phyloP scores from a whole-genome alignment of 2,888 invertebrate species.

The Tetragonisca angustula region DNA sequence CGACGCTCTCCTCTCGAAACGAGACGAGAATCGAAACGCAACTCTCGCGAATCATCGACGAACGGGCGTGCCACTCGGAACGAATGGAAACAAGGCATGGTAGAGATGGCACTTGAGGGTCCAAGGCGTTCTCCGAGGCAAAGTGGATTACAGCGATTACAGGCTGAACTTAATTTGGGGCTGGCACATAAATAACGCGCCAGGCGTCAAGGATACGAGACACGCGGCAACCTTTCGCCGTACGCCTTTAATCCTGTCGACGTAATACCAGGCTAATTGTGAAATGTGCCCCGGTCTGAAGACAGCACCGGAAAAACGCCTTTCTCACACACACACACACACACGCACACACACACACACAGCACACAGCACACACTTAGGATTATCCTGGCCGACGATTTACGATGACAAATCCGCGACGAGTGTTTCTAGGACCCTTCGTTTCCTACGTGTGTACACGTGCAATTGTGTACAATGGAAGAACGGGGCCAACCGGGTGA shows the following conservation, averaged over 20 bases:
- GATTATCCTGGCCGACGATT: conserved; percentile 53
- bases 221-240: conserved; percentile 58
- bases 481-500: conserved; percentile 7
- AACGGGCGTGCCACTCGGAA: background rate
- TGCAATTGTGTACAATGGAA: background rate
- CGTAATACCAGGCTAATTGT: conserved; percentile 62
- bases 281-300: conserved; percentile 52
- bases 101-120: conserved; percentile 54
- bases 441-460: background rate
- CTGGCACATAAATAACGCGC: conserved; percentile 69
- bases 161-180: conserved; percentile 67
- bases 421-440: conserved; percentile 33
- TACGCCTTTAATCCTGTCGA: conserved; percentile 62
- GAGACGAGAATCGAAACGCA: too few species aligned
- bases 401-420: conserved; percentile 60
- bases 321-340: background rate
- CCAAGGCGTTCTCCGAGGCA: conserved; percentile 42
- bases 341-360: too few species aligned
- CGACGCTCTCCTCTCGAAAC: too few species aligned
- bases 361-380: background rate
- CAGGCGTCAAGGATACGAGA: conserved; percentile 61
- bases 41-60: background rate
- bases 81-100: conserved; percentile 21
- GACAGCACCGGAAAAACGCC: conserved; percentile 35
- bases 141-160: conserved; percentile 72